phyloP scores from a whole-genome alignment of 2,113 vertebrate species.

The Chrysemys picta region DNA sequence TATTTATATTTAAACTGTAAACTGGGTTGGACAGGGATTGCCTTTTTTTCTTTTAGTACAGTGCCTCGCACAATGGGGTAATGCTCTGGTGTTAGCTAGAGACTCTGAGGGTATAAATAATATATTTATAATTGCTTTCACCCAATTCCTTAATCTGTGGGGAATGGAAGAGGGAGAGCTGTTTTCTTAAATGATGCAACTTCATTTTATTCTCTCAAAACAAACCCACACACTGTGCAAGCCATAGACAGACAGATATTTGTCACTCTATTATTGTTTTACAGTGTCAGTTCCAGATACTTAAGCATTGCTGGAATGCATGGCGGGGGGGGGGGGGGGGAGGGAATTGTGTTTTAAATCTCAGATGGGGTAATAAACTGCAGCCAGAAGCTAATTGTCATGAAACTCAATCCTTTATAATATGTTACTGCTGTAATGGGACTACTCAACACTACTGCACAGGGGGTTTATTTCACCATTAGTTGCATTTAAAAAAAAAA shows the following conservation, averaged over 20 bases:
- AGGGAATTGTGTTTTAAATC: constrained; percentile 82
- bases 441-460: constrained; percentile 77
- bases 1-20: neutral
- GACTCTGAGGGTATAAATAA: neutral
- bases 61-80: neutral
- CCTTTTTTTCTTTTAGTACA: neutral
- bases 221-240: constrained; percentile 22
- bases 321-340: constrained; percentile 23
- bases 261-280: constrained; percentile 81
- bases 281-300: constrained; percentile 82
- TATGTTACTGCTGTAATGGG: constrained; percentile 84
- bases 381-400: constrained; percentile 87
- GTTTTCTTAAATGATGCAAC: neutral
- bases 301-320: constrained; percentile 84
- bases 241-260: constrained; percentile 78
- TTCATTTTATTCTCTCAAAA: neutral
- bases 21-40: neutral
- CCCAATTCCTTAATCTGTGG: neutral
- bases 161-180: neutral
- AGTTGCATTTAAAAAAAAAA: constrained; percentile 72
- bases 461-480: constrained; percentile 80
- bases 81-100: neutral
- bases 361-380: constrained; percentile 84
- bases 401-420: constrained; percentile 86
- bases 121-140: neutral